Base-by-base conservation (phyloP, 2,797 vertebrate species). In the Moxostoma hubbsi region DNA sequence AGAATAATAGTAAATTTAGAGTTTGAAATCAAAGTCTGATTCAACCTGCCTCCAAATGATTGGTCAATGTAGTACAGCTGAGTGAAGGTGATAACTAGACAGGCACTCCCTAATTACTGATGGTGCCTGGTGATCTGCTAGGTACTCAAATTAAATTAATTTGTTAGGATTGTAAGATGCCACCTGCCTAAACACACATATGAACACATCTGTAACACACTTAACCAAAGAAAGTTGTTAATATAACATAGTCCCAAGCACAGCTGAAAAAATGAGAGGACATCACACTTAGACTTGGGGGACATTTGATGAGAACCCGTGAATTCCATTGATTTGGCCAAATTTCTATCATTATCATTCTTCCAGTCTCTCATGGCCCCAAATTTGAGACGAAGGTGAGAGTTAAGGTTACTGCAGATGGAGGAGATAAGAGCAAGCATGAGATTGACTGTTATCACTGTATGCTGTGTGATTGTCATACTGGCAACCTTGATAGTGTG, bases 381-480 rank as follows among this genome's bases (percentile, higher is more conserved):
- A n/a, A 47, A 43, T 1, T 24, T 82, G 8, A 84, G 72, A 16
- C 76, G 82, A 16, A 69, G 82, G 51, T 46, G 76, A 12, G 83
- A 81, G 54, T 63, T 85, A 55, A 65, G 64, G 63, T 63, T 46
- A 8, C n/a, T 65, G 45, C 80, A 70, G 75, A 81, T 77, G 1
- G 75, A 77, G 45, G 75, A 66, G 43, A 78, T 62, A 15, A 63
- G 53, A 62, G 10, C 74, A 8, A 9, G 12, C 12, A 18, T 36
- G 75, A 84, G 50, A 55, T 1, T 62, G 43, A 13, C 47, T 6
- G 1, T 82, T 45, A 73, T 86, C 68, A 66, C 50, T 1, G 54
- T 82, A 36, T 77, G 59, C 54, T 81, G 82, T 45, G 55, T 84
- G 2, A 15, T 85, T 49, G 50, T 80, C n/a, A 76, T 61, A 8